Evolutionary conservation across 2,113 vertebrate genomes (phyloP), one percentile per base, ranked within the genome.

Genomic region (Halcyon malimbica): DNA sequence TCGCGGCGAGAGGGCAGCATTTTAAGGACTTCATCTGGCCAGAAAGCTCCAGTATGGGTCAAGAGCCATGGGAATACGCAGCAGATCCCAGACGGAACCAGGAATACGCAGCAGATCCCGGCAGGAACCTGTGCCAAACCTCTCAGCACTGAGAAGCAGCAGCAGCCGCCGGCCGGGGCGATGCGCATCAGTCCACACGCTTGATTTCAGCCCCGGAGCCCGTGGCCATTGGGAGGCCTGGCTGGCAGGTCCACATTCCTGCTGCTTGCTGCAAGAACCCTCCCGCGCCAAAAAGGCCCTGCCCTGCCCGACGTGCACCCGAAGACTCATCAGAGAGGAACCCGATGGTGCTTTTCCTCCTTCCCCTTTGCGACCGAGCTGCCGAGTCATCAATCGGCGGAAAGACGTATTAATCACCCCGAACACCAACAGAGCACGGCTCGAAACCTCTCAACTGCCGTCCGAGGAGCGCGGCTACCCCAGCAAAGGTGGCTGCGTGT

Each of bases 151-250:
- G 23, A 44, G 69, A 13, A 44, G 65, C 44, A 35, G 74, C 60
- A 42, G 53, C 16, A 5, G 68, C 46, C 5, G 12, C 11, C 0
- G 0, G 48, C 33, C 0, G 0, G 69, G 39, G 20, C 0, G 2
- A 83, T 10, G 11, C 6, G 1, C 65, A 33, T 69, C 56, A 7
- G 14, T 8, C 53, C 18, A 7, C 15, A 11, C 6, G 17, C 10
- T 4, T 1, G 4, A 23, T 33, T 37, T 31, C 71, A 56, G 69
- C 53, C 70, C 31, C 3, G 0, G 10, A 19, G 83, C 76, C 71
- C 2, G 15, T 7, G 14, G 87, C 54, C 48, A 2, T 2, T 9
- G 1, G 1, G 41, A 90, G 70, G 76, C n/a, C 71, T 89, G 54
- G 84, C 94, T 5, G 1, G 93, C 95, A 95, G 95, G 90, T 14